Conservation (phyloP, 2,888 invertebrate species). For the Meandrusa payeni region DNA sequence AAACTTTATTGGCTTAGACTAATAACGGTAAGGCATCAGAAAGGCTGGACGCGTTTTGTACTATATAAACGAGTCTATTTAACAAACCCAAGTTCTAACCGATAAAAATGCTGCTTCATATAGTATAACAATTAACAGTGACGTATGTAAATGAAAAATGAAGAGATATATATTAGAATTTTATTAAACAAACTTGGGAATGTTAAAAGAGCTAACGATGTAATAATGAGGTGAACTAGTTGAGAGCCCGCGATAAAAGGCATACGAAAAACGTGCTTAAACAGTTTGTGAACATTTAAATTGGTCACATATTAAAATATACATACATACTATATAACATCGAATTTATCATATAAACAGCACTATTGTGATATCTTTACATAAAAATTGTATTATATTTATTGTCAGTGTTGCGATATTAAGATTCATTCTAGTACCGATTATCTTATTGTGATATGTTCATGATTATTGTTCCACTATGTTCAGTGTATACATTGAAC, state of each 20-base stretch:
- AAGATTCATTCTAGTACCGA: not conserved
- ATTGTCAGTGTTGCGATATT: slow-evolving; percentile 16
- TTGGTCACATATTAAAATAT: too few species aligned
- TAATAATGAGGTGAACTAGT: not conserved
- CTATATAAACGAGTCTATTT: slow-evolving; percentile 28
- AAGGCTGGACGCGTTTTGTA: slow-evolving; percentile 40
- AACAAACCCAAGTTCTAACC: slow-evolving; percentile 16
- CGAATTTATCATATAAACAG: too few species aligned
- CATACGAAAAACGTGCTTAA: not conserved
- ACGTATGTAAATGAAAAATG: too few species aligned
- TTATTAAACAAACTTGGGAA: not conserved
- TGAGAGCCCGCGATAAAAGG: not conserved
- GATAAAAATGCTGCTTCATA: too few species aligned
- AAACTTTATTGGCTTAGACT: slow-evolving; percentile 39
- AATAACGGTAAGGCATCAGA: slow-evolving; percentile 44
- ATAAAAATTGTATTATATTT: not conserved
- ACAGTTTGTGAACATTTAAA: not conserved
- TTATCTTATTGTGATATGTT: slow-evolving; percentile 35
- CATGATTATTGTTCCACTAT: slow-evolving; percentile 37
- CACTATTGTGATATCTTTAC: not conserved
- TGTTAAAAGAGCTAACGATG: slow-evolving; percentile 1
- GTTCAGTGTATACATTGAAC: not conserved
- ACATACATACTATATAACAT: too few species aligned
- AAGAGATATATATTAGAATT: too few species aligned
- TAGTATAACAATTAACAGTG: too few species aligned